Conservation (phyloP, 2,797 vertebrate species). For the Gymnothorax reevesii region DNA sequence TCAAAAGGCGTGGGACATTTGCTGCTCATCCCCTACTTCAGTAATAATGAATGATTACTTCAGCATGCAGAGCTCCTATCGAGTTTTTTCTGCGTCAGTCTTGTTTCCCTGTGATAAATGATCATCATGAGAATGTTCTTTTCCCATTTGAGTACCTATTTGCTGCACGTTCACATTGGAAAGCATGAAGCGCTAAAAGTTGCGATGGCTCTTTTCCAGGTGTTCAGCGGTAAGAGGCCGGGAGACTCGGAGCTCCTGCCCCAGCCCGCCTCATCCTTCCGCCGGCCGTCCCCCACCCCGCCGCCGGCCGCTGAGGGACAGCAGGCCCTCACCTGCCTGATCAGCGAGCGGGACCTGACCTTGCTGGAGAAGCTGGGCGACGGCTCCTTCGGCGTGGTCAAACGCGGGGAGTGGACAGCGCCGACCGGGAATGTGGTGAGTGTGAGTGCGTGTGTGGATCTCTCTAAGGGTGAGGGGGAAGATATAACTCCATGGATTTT, state of each 20-base stretch:
- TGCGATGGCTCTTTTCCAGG: constrained; percentile 64
- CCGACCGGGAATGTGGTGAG: constrained; percentile 62
- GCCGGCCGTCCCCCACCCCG: constrained; percentile 64
- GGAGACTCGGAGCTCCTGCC: constrained; percentile 76
- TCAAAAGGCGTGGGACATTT: background rate
- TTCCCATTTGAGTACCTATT: background rate
- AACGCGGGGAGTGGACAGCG: constrained; percentile 88
- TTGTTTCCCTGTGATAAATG: background rate
- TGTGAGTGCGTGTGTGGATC: background rate
- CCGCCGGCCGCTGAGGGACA: constrained; percentile 62
- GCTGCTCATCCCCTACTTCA: background rate
- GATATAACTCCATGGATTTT: background rate
- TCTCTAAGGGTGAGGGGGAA: background rate
- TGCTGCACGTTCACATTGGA: background rate
- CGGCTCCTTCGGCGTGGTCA: constrained; percentile 92
- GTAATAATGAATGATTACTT: background rate
- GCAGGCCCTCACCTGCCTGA: constrained; percentile 89
- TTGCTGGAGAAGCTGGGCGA: constrained; percentile 92
- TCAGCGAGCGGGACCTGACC: constrained; percentile 88
- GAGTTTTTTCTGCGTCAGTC: background rate
- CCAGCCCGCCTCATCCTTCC: constrained; percentile 69
- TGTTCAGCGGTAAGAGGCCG: constrained; percentile 92
- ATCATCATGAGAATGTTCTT: background rate
- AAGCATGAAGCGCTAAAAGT: no score
- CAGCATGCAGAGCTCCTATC: background rate